phyloP scores from a whole-genome alignment of 2,113 vertebrate species.

The Phylloscopus trochilus region DNA sequence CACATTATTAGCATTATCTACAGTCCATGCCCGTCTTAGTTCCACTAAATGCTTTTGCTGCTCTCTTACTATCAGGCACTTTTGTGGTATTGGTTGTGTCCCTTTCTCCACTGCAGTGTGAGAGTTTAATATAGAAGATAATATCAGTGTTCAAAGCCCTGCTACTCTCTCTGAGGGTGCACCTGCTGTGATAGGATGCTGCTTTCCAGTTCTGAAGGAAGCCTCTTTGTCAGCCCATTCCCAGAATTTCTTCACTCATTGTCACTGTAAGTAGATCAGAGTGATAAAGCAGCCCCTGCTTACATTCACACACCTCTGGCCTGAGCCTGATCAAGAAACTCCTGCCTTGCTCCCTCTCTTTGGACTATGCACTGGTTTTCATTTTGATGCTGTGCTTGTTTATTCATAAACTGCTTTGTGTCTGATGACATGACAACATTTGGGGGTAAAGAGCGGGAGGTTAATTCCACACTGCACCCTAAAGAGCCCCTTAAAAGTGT shows the following conservation, averaged over 20 bases:
- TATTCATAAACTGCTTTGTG: neutral
- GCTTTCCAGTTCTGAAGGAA: neutral
- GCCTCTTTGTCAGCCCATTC: neutral
- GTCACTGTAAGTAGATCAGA: neutral
- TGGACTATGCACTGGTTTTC: neutral
- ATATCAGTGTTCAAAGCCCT: neutral
- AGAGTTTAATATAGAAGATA: neutral
- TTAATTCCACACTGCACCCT: neutral
- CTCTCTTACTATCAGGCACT: neutral
- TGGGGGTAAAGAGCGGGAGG: fast-evolving
- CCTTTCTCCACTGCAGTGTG: neutral
- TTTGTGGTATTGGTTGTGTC: neutral
- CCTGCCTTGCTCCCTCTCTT: neutral
- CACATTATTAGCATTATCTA: neutral
- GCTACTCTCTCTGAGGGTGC: neutral
- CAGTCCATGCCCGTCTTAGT: neutral
- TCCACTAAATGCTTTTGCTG: neutral
- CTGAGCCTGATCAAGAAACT: neutral
- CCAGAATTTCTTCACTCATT: neutral
- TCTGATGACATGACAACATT: neutral
- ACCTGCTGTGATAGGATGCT: neutral
- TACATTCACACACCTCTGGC: neutral
- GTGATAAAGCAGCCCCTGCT: neutral
- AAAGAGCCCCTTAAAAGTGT: neutral
- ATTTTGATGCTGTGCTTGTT: neutral